Conservation (phyloP, 2,113 vertebrate genomes). For the Poicephalus meyeri region DNA sequence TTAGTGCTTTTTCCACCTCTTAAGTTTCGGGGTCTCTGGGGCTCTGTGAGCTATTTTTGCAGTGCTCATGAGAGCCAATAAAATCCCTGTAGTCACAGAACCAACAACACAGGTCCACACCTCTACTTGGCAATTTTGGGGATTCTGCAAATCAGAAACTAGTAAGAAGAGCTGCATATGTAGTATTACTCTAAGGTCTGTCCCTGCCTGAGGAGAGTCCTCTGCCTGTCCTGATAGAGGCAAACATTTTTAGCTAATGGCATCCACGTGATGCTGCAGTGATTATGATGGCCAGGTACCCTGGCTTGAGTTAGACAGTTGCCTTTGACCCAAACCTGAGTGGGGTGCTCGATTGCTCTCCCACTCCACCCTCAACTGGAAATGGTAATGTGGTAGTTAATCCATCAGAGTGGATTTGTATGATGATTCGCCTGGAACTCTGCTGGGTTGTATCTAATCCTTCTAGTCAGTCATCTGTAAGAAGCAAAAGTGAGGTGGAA, state of each 20-base stretch:
- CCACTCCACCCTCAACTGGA: rapidly evolving
- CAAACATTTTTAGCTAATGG: background rate
- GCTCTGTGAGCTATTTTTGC: background rate
- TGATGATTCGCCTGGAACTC: rapidly evolving
- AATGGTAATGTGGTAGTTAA: background rate
- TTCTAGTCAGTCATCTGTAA: background rate
- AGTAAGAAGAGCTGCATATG: background rate
- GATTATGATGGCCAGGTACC: background rate
- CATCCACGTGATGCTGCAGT: background rate
- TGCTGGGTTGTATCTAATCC: background rate
- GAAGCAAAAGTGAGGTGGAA: background rate
- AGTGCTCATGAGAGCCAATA: background rate
- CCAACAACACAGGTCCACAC: background rate
- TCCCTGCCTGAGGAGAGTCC: background rate
- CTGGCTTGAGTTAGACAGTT: background rate
- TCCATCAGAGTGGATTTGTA: background rate
- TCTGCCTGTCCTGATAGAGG: background rate
- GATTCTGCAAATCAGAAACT: background rate
- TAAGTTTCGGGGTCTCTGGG: background rate
- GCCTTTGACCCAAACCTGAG: background rate
- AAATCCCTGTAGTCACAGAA: background rate
- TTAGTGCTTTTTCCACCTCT: background rate
- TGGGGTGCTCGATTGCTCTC: background rate
- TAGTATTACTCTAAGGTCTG: background rate
- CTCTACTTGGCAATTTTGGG: background rate